Conservation (phyloP, 2,797 vertebrate species). For the Lates japonicus region DNA sequence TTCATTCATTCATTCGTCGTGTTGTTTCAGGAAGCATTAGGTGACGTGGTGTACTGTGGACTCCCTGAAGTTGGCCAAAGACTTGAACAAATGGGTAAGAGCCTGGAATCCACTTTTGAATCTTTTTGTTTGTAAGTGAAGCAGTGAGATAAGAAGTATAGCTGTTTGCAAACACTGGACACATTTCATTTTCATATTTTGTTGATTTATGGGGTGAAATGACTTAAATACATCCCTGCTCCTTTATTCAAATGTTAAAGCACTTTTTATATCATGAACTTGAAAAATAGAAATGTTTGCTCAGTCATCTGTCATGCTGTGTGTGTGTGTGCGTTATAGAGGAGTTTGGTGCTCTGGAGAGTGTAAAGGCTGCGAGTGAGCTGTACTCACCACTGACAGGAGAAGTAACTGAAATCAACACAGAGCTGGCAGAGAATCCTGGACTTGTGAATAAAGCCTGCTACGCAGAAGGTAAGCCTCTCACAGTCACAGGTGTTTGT, state of each 20-base stretch:
- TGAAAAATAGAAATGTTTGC: neutral
- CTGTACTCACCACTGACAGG: slow-evolving; percentile 95
- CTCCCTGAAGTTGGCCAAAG: slow-evolving; percentile 96
- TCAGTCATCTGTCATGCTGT: neutral
- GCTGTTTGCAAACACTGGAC: neutral
- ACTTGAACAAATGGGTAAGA: slow-evolving; percentile 92
- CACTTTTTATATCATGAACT: neutral
- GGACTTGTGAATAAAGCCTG: slow-evolving; percentile 96
- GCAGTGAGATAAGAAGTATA: neutral
- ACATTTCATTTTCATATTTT: neutral
- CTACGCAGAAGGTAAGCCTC: slow-evolving; percentile 91
- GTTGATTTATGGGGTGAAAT: neutral
- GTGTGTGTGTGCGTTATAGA: slow-evolving; percentile 84
- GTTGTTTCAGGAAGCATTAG: slow-evolving; percentile 92
- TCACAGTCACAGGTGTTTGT: neutral
- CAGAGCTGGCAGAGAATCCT: slow-evolving; percentile 91
- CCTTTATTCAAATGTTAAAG: neutral
- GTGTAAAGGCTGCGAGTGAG: slow-evolving; percentile 98
- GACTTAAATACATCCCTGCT: neutral
- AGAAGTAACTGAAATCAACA: slow-evolving; percentile 94
- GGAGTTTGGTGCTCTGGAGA: slow-evolving; percentile 98
- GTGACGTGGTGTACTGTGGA: slow-evolving; percentile 98
- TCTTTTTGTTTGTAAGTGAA: neutral
- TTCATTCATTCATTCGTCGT: neutral
- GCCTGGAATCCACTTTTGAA: neutral